Conservation (phyloP, 2,113 vertebrate genomes). For the Catharus minimus region DNA sequence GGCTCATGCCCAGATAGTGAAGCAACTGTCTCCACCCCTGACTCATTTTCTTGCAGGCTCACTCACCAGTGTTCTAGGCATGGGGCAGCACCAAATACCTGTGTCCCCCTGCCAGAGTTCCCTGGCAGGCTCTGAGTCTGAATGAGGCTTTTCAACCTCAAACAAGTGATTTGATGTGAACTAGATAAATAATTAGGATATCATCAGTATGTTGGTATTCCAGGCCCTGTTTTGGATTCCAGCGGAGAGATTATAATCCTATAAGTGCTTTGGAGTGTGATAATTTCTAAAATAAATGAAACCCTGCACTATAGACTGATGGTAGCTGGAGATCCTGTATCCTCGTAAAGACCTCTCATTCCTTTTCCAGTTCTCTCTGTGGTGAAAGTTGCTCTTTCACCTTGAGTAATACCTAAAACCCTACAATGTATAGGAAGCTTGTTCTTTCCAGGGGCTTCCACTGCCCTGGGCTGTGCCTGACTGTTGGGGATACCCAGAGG, state of each 20-base stretch:
- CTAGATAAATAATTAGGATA: not conserved
- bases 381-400: not conserved
- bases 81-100: not conserved
- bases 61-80: rapidly evolving
- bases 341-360: not conserved
- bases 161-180: not conserved
- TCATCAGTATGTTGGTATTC: not conserved
- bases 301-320: not conserved
- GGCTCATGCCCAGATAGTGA: rapidly evolving
- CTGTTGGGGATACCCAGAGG: not conserved
- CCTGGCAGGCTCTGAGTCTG: not conserved
- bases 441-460: not conserved
- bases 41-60: not conserved
- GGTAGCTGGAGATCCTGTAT: not conserved
- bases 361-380: not conserved
- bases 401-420: not conserved
- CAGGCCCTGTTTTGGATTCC: not conserved
- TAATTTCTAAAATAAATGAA: not conserved
- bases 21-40: not conserved
- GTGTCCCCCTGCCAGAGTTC: not conserved
- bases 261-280: not conserved
- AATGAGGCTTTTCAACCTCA: not conserved
- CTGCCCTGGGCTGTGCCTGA: not conserved
- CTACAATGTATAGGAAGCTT: rapidly evolving
- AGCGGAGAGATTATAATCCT: not conserved